These are phyloP conservation scores for Zootoca vivipara DNA, from an alignment of 2,113 vertebrate species.

Conservation along the genomic window DNA sequence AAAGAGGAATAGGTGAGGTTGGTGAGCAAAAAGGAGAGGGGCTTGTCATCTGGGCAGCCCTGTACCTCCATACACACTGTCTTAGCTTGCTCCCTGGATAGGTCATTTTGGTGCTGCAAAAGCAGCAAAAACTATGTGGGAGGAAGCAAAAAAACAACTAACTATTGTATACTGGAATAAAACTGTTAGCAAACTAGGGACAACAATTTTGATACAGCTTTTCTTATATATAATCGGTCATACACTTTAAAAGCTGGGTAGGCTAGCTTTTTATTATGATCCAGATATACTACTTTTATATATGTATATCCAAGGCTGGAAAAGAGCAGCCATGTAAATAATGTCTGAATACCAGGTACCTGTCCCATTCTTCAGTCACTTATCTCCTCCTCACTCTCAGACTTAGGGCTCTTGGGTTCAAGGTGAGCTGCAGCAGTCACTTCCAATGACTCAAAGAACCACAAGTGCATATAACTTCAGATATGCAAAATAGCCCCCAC, in stretches of 20 bases:
- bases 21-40: too few relatives aligned
- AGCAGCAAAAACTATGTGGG: too few relatives aligned
- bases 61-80: too few relatives aligned
- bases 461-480: background rate
- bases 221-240: conserved; percentile 38
- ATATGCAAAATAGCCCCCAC: background rate
- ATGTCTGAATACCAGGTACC: background rate
- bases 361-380: background rate
- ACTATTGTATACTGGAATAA: conserved; percentile 39
- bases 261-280: conserved; percentile 15
- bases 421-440: background rate
- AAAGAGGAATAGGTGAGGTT: too few relatives aligned
- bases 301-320: conserved; percentile 46
- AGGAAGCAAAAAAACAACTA: too few relatives aligned
- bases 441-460: background rate
- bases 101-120: too few relatives aligned
- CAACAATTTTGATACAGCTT: conserved; percentile 21
- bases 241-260: conserved; percentile 26
- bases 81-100: too few relatives aligned
- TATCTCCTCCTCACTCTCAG: background rate
- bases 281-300: too few relatives aligned
- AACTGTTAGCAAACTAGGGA: conserved; percentile 28
- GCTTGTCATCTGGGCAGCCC: too few relatives aligned
- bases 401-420: background rate
- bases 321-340: conserved; percentile 16